Percentiles rank a stretch among this genome's conserved stretches.
Evolutionary conservation across 2,113 vertebrate genomes (phyloP).

Genomic region (Phoenicopterus ruber): DNA sequence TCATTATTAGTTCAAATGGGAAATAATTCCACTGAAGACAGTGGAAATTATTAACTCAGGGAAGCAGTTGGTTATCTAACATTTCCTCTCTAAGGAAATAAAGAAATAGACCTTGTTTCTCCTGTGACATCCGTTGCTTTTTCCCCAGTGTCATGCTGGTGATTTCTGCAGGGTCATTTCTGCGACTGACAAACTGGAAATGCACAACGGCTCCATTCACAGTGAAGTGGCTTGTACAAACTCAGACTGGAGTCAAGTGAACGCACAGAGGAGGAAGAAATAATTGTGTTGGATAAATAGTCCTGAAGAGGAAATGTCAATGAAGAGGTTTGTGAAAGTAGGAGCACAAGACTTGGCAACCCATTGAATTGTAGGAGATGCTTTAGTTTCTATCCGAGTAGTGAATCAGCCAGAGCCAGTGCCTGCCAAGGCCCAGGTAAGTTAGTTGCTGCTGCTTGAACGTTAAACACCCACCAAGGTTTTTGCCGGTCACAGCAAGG

Average conservation of each 20-base stretch:
- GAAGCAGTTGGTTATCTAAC: not conserved
- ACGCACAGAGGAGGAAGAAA: not conserved
- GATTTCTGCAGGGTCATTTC: not conserved
- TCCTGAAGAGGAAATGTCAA: conserved; percentile 5
- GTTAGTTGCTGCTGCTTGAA: not conserved
- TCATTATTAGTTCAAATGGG: not conserved
- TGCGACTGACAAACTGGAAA: not conserved
- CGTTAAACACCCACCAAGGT: not conserved
- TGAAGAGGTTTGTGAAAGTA: not conserved
- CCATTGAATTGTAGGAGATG: not conserved
- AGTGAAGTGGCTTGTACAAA: conserved; percentile 15
- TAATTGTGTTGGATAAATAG: not conserved
- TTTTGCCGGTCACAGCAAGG: not conserved
- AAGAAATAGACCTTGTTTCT: not conserved
- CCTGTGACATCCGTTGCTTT: not conserved
- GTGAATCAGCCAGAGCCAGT: not conserved
- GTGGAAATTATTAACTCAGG: not conserved
- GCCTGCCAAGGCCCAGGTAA: not conserved
- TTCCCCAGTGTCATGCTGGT: not conserved
- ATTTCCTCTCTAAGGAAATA: not conserved
- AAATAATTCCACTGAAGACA: not conserved
- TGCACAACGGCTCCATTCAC: not conserved
- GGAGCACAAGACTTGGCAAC: not conserved
- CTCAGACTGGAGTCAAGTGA: not conserved
- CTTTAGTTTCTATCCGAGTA: not conserved